Evolutionary conservation across 2,797 vertebrate genomes (phyloP), one percentile per base, ranked within the genome.

Genomic region (Chaetodon trifasciatus): DNA sequence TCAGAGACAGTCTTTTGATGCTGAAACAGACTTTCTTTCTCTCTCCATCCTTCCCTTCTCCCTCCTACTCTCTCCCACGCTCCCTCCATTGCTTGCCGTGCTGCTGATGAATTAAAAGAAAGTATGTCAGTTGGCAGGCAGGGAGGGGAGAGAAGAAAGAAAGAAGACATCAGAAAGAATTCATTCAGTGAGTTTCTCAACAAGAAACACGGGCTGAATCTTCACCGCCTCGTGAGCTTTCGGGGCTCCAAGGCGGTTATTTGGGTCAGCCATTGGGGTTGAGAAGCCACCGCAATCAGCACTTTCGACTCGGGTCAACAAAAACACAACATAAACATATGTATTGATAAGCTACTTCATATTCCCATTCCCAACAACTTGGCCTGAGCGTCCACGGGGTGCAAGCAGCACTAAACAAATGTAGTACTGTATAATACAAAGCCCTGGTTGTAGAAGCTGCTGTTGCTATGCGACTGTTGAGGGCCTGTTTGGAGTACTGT

Each of bases 111-210:
- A 93, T 92, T 89, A 86, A 83, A 90, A 91, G 88, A 93, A 95
- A 94, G 89, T 93, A 76, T 95, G 93, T 94, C 94, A 95, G 91
- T 73, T 91, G 88, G 91, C 87, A 89, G 81, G 82, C 84, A 81
- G 79, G 82, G 82, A 85, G 83, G 75, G 49, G 73, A 89, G 84
- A 39, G 68, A 44, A 76, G 82, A 84, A 75, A 86, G 76, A 80
- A 81, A 83, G 72, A 88, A 89, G 83, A 94, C 94, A 93, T 94
- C 93, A 92, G 89, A 94, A 89, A 90, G 89, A 92, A 93, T 95
- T 92, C 89, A 92, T 93, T 93, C 91, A 89, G 67, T 8, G 76
- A 87, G 82, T 86, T 88, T 83, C 64, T 66, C 65, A 53, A 76
- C 77, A 61, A 62, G 81, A 58, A 82, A 42, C 78, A 44, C 40